Evolutionary conservation across 2,797 vertebrate genomes (phyloP).

Genomic region (Carcharodon carcharias): DNA sequence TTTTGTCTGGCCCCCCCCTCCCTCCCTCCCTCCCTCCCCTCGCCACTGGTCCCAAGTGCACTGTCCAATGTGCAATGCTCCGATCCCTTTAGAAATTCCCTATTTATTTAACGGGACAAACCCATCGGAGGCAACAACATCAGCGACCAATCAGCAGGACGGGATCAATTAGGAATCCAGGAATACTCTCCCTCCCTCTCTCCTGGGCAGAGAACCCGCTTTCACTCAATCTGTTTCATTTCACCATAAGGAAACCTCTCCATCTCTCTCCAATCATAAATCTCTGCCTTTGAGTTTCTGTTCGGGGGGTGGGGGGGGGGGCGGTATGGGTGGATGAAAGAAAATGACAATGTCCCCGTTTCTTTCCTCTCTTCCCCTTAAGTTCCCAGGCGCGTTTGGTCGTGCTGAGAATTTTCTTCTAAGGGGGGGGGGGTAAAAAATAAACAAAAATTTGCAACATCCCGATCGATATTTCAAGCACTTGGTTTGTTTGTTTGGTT

Average conservation of each 20-base stretch:
- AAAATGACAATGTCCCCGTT: neutral
- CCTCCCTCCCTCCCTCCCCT: conserved; percentile 44
- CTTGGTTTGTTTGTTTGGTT: neutral
- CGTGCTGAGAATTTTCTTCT: neutral
- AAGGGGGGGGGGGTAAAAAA: too few relatives aligned
- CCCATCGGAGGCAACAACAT: conserved; percentile 76
- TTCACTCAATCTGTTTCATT: neutral
- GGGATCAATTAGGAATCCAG: conserved; percentile 76
- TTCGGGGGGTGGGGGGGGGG: too few relatives aligned
- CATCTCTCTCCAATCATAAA: neutral
- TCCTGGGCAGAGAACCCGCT: neutral
- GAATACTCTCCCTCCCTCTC: conserved; percentile 46
- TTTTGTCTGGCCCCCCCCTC: neutral
- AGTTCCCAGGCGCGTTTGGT: neutral
- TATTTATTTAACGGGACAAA: conserved; percentile 97
- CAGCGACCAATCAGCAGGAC: conserved; percentile 88
- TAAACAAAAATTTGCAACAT: too few relatives aligned
- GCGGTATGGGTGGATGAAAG: too few relatives aligned
- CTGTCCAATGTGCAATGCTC: conserved; percentile 71
- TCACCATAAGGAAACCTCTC: neutral
- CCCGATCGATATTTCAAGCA: neutral
- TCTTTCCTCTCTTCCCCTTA: neutral
- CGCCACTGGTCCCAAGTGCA: conserved; percentile 72
- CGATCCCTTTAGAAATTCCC: conserved; percentile 79
- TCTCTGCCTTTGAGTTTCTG: neutral